Evolutionary conservation across 2,797 vertebrate genomes (phyloP).

Genomic region (Lepidocolaptes lacrymiger): DNA sequence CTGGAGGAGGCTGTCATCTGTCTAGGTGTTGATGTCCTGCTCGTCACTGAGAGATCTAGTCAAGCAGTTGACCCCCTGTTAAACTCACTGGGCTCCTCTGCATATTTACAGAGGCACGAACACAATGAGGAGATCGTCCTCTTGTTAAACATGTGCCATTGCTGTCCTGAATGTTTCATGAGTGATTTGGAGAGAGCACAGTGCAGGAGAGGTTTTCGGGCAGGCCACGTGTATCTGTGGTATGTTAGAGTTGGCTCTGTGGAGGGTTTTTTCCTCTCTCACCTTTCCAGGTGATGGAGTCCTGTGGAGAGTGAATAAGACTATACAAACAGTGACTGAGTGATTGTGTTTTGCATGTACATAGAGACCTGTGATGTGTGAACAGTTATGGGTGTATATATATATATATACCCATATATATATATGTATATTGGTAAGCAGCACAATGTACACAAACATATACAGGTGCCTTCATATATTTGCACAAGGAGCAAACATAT

Average conservation of each 20-base stretch:
- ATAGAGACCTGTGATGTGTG: accelerated
- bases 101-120: background rate
- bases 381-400: background rate
- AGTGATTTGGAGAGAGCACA: background rate
- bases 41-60: background rate
- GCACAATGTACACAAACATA: accelerated
- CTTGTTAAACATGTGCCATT: background rate
- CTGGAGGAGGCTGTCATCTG: constrained; percentile 31
- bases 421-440: accelerated
- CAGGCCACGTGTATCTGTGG: accelerated
- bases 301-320: background rate
- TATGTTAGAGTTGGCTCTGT: accelerated
- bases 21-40: constrained; percentile 30
- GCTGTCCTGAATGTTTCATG: accelerated
- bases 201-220: accelerated
- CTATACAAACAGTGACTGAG: accelerated
- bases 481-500: background rate
- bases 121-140: accelerated
- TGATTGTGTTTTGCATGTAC: accelerated
- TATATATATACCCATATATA: background rate
- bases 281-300: background rate
- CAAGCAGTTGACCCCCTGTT: background rate
- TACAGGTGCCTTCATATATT: accelerated
- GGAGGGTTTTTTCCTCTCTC: background rate
- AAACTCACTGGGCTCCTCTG: background rate